Conservation (phyloP, 2,113 vertebrate genomes). For the Turdus rufiventris region DNA sequence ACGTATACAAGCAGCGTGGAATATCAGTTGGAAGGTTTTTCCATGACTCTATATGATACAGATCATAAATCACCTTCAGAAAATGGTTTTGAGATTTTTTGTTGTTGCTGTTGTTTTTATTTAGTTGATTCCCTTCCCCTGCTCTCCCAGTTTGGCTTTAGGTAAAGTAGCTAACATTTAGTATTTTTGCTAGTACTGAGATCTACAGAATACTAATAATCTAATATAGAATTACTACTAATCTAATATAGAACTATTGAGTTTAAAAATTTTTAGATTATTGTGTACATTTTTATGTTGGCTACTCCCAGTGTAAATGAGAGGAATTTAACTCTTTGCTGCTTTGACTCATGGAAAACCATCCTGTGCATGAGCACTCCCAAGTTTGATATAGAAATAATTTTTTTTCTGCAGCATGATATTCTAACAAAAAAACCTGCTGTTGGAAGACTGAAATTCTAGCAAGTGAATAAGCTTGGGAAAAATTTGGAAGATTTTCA, state of each 20-base stretch:
- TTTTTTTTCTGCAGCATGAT: background rate
- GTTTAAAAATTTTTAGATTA: background rate
- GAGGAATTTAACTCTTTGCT: background rate
- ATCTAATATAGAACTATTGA: background rate
- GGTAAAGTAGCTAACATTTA: background rate
- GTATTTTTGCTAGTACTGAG: background rate
- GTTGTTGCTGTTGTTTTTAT: background rate
- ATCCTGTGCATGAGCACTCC: background rate
- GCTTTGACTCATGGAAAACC: background rate
- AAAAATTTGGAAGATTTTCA: background rate
- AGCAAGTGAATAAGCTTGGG: background rate
- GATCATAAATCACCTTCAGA: background rate
- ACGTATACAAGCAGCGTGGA: background rate
- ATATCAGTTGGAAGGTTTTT: background rate
- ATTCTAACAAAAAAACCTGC: background rate
- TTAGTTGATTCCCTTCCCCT: background rate
- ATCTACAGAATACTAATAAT: background rate
- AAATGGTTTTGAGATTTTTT: background rate
- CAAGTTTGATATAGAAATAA: background rate
- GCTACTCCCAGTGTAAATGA: background rate
- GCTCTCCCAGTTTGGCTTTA: fast-evolving
- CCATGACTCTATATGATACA: background rate
- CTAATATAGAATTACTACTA: background rate
- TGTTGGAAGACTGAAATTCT: background rate
- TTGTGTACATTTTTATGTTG: background rate